A percentile compares a stretch with the other conserved stretches of the same genome.
Evolutionary conservation across 2,113 vertebrate species (phyloP).

Genomic region (Tragelaphus buxtoni): DNA sequence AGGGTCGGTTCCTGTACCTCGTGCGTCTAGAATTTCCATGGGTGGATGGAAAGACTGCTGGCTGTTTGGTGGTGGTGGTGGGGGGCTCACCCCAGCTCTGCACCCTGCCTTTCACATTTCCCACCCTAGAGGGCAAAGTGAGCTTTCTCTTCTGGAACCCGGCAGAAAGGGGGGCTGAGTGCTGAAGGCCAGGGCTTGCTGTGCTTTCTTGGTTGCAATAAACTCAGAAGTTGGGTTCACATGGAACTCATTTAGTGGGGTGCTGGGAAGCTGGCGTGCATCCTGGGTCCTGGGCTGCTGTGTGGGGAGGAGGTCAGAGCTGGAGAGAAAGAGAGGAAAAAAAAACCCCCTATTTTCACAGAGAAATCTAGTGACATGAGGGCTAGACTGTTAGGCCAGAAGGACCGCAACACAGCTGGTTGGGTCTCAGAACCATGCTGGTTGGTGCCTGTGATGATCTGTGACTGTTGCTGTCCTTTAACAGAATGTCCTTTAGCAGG

Average conservation of each 20-base stretch:
- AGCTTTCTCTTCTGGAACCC: not conserved
- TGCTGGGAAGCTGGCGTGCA: not conserved
- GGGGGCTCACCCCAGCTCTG: not conserved
- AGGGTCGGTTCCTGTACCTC: not conserved
- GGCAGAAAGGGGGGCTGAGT: not conserved
- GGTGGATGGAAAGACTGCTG: not conserved
- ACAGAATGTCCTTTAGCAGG: not conserved
- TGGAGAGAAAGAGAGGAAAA: not conserved
- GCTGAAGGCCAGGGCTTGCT: not conserved
- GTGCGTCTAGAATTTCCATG: not conserved
- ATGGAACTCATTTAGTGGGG: constrained; percentile 42
- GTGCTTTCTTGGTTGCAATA: not conserved
- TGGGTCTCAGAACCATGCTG: not conserved
- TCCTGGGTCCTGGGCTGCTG: not conserved
- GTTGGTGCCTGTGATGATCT: not conserved
- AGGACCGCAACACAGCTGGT: not conserved
- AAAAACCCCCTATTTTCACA: not conserved
- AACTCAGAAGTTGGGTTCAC: constrained; percentile 33
- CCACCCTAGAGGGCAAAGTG: constrained; percentile 53
- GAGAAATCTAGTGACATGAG: not conserved
- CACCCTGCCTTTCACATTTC: not conserved
- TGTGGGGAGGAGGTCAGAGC: not conserved
- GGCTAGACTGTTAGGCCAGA: not conserved
- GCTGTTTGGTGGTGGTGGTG: not conserved
- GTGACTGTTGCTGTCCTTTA: not conserved